These are phyloP conservation scores for Crax fasciolata DNA, from an alignment of 2,797 vertebrate genomes.

Conservation along the genomic window DNA sequence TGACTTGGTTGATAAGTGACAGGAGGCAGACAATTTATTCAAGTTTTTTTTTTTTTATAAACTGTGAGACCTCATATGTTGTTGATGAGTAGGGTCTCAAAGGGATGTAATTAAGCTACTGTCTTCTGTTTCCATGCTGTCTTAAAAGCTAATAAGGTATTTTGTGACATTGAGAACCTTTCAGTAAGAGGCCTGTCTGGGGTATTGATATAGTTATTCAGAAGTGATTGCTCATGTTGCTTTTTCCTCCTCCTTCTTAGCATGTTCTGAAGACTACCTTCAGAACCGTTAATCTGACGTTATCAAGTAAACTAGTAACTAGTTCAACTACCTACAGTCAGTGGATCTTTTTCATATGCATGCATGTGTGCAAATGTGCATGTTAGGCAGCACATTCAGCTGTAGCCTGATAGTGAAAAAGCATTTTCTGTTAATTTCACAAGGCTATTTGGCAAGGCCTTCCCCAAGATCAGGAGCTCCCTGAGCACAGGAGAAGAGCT, in stretches of 20 bases:
- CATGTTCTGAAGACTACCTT: neutral
- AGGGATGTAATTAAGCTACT: neutral
- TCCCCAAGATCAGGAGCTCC: neutral
- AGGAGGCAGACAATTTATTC: slow-evolving; percentile 4
- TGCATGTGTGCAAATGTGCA: rapidly evolving
- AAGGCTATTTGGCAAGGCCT: neutral
- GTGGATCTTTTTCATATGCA: rapidly evolving
- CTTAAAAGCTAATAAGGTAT: neutral
- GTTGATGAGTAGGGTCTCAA: neutral
- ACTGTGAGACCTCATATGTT: neutral
- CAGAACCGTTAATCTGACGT: neutral
- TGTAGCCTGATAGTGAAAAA: neutral
- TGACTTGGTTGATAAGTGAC: neutral
- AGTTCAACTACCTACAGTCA: neutral
- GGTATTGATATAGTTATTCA: neutral
- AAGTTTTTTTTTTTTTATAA: neutral
- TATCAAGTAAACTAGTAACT: neutral
- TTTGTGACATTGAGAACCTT: neutral
- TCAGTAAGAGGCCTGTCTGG: neutral
- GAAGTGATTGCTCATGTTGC: neutral
- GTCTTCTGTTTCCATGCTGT: neutral
- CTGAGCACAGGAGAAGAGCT: neutral
- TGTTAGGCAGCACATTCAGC: neutral
- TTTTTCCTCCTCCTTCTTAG: neutral
- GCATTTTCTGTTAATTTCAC: neutral